phyloP scores from a whole-genome alignment of 2,797 vertebrate genomes.

The Sebastes kiyomatsui region DNA sequence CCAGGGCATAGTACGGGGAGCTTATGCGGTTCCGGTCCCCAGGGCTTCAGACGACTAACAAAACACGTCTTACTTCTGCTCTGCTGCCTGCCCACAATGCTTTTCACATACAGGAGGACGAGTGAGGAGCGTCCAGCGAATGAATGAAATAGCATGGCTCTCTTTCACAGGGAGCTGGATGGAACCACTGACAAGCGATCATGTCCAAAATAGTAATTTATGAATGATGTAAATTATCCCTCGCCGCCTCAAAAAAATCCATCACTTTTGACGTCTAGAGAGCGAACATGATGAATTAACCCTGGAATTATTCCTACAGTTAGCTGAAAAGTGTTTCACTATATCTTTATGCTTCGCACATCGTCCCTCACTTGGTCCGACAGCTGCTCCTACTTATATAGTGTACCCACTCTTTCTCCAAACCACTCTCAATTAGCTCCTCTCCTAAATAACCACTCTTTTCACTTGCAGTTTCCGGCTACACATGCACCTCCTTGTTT shows the following conservation, averaged over 20 bases:
- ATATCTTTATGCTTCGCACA: constrained; percentile 28
- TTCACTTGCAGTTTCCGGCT: constrained; percentile 74
- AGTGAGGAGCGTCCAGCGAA: constrained; percentile 80
- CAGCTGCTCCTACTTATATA: constrained; percentile 64
- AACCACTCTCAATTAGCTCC: constrained; percentile 73
- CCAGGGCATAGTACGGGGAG: constrained; percentile 86
- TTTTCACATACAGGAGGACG: constrained; percentile 87
- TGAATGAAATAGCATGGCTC: constrained; percentile 79
- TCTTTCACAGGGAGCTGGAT: constrained; percentile 75
- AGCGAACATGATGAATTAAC: neutral
- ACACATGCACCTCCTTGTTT: constrained; percentile 75
- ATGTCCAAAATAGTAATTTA: constrained; percentile 32
- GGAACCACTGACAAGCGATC: constrained; percentile 4
- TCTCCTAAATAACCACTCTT: constrained; percentile 71
- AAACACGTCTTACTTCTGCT: constrained; percentile 95
- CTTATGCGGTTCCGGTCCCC: constrained; percentile 91
- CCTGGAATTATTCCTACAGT: neutral
- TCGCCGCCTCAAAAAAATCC: neutral
- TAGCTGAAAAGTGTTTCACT: neutral
- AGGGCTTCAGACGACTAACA: constrained; percentile 93
- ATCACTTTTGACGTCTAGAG: neutral
- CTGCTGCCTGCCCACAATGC: constrained; percentile 89
- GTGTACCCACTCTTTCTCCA: constrained; percentile 55
- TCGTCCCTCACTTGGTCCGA: constrained; percentile 19
- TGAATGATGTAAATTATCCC: constrained; percentile 2